These are phyloP conservation scores for Idris sp. DNA, from an alignment of 1,140 invertebrate species.

Conservation along the genomic window DNA sequence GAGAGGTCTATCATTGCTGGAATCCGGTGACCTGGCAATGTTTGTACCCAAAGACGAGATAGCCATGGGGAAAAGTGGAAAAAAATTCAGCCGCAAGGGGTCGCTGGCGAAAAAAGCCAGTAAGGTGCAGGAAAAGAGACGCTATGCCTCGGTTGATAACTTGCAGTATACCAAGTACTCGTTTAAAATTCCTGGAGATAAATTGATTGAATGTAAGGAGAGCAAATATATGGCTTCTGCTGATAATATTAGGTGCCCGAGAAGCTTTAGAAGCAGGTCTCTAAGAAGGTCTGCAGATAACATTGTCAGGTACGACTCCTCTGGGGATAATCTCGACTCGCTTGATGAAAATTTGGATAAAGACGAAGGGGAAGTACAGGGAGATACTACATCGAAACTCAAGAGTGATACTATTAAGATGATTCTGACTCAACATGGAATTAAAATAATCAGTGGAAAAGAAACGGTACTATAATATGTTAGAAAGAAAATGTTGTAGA, in stretches of 20 bases:
- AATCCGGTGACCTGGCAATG: no score
- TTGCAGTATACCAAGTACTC: slow-evolving; percentile 66
- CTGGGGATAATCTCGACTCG: slow-evolving; percentile 68
- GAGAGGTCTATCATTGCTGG: no score
- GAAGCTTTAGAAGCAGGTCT: slow-evolving; percentile 63
- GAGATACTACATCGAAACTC: slow-evolving; percentile 72
- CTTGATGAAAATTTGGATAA: slow-evolving; percentile 59
- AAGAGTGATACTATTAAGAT: slow-evolving; percentile 84
- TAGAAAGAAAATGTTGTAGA: no score
- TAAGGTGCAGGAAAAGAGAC: slow-evolving; percentile 63
- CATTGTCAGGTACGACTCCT: slow-evolving; percentile 68
- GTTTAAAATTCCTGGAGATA: slow-evolving; percentile 60
- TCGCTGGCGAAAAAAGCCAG: slow-evolving; percentile 64
- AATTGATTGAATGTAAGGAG: slow-evolving; percentile 62
- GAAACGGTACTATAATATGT: slow-evolving; percentile 83
- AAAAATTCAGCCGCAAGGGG: slow-evolving; percentile 65
- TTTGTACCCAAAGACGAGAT: slow-evolving; percentile 69
- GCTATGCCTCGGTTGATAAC: slow-evolving; percentile 75
- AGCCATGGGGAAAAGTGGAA: slow-evolving; percentile 63
- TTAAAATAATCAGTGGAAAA: slow-evolving; percentile 86
- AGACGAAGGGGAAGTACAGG: slow-evolving; percentile 35
- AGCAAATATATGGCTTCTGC: slow-evolving; percentile 70
- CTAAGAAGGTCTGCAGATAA: slow-evolving; percentile 71
- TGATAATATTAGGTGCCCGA: slow-evolving; percentile 69
- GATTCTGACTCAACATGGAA: slow-evolving; percentile 85